Evolutionary conservation across 2,888 invertebrate species (phyloP), one percentile per base, ranked within the genome.

Genomic region (Cistogaster globosa): DNA sequence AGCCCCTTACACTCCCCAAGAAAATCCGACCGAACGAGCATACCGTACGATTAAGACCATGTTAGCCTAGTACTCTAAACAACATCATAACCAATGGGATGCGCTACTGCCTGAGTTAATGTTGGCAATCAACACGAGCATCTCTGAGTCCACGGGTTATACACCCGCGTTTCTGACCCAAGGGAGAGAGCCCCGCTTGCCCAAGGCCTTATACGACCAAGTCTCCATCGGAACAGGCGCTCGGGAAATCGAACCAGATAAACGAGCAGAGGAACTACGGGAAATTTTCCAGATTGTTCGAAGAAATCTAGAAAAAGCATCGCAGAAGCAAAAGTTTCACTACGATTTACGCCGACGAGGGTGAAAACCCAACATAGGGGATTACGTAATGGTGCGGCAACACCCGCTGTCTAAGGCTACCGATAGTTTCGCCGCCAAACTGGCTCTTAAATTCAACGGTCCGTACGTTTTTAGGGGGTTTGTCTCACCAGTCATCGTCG

Each of bases 181-280:
- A 20, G 71, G 79, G 3, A 7, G 68, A 18, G 60, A 81, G 18
- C 81, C 81, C 11, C 48, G 60, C 0, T 16, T 81, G 12, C 62
- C 68, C 0, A 69, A 63, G 1, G 36, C 69, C 0, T 32, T 69
- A 6, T 69, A 57, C 14, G 69, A 57, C 16, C 38, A 69, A 53
- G 69, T 69, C 5, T 12, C 45, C 1, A 2, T 45, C 12, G 72
- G 72, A 0, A 72, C 72, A 5, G 60, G 48, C 8, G 20, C 58
- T 2, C 18, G 18, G 0, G 5, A 7, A 0, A 18, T 1, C 0
- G 20, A n/a, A 1, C 60, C 51, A 0, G 32, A 32, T 1, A 36
- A 60, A 5, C 42, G 38, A 11, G 38, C 38, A 6, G 6, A n/a
- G 6, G 60, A 60, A 51, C 11, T 38, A 38, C 38, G n/a, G 7